Evolutionary conservation across 1,140 invertebrate species (phyloP), one percentile per base, ranked within the genome.

Genomic region (Homalodisca vitripennis): DNA sequence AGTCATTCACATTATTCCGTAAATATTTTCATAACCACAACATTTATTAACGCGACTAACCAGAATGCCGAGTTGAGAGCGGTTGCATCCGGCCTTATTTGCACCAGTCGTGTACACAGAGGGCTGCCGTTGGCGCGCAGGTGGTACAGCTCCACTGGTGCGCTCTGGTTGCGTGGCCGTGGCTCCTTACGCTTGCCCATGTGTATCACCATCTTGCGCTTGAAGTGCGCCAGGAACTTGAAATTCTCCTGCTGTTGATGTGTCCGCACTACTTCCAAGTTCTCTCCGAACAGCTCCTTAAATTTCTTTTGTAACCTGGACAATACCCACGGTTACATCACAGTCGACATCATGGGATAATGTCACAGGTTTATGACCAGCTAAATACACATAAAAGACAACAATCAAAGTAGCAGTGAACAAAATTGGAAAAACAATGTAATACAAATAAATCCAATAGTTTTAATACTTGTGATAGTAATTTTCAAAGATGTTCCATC

Each of bases 231-330:
- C 84, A 99, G 89, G 78, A 99, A 99, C 81, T 99, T 99, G 26
- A 98, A 86, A 82, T 97, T 98, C 82, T 99, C 98, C 82, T 99
- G 97, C 79, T 99, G 98, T 76, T 97, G 96, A 80, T 98, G 94
- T n/a, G 95, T 98, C 57, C 97, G 82, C 0, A 99, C 92, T 1
- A 99, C 97, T 83, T 99, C 97, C 68, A 99, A 82, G 75, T 98
- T 95, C 76, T 96, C 92, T 34, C 94, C 92, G 79, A 98, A 99
- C 69, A 98, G 84, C 22, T 90, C 87, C 81, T 99, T 97, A 82
- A 99, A 99, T 81, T 98, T 98, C 78, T 98, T 96, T 81, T 98
- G 95, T 66, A 99, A 85, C 74, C 92, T 94, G 71, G n/a, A n/a
- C n/a, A n/a, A n/a, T n/a, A n/a, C n/a, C n/a, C n/a, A n/a, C n/a